Evolutionary conservation across 2,888 invertebrate genomes (phyloP), one percentile per base, ranked within the genome.

Genomic region (Protophormia terraenovae): DNA sequence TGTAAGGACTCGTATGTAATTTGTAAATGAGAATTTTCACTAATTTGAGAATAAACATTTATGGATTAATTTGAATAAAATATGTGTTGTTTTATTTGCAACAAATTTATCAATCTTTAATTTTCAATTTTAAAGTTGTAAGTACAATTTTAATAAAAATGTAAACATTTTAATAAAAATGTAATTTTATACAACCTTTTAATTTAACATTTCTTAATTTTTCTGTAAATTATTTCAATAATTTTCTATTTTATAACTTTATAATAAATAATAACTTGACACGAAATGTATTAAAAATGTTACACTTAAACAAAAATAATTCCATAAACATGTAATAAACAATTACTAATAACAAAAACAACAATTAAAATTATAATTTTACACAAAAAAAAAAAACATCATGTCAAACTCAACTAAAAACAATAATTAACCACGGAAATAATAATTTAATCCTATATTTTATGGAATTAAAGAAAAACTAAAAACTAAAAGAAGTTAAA

Each of bases 291-390:
- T 82, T 69, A 69, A 55, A 58, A 47, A 66, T 69, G 22, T 66
- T 67, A 71, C 84, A 82, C 76, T 67, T 82, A 58, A 53, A 47
- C 12, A 50, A 24, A 19, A 50, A 4, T 32, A 1, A 1, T 45
- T 45, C 3, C 16, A 22, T 41, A 27, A 41, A 38, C 14, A 55
- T 14, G 6, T 47, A 41, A 53, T 76, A 76, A 84, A 75, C 69
- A 66, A 75, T 69, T 55, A 47, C 16, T 38, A 38, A 64, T 10
- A 53, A 41, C 8, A 77, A 72, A 69, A 87, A 88, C 88, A 89
- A 89, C 89, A 91, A 91, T 90, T 90, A 91, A 90, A 89, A 88
- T 87, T 88, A 89, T 90, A 90, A 90, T 89, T 77, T 82, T 58
- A 62, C 67, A 89, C 88, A 87, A 87, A 88, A 89, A 89, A 88